Conservation (phyloP, 2,113 vertebrate species). For the Poeciliopsis retropinna region DNA sequence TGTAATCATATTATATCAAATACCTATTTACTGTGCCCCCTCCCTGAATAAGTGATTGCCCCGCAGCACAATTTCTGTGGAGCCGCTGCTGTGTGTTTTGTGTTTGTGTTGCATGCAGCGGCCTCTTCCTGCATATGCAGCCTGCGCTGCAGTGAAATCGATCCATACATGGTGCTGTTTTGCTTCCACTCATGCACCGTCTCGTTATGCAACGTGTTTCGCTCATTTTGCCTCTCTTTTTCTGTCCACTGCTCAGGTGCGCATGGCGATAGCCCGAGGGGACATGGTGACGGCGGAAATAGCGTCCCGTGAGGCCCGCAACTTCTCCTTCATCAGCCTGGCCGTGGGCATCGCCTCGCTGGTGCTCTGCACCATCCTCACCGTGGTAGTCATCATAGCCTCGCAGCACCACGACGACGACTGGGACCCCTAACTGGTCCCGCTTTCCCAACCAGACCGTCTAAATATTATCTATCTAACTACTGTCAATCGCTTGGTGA, state of each 20-base stretch:
- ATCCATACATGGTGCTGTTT: conserved; percentile 47
- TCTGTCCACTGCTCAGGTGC: conserved; percentile 78
- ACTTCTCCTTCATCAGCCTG: conserved; percentile 96
- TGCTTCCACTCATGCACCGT: conserved; percentile 50
- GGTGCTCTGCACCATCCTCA: conserved; percentile 93
- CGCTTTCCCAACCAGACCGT: conserved; percentile 19
- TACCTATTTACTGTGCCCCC: too few species aligned
- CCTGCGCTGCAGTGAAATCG: conserved; percentile 59
- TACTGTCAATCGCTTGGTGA: conserved; percentile 39
- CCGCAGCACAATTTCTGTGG: too few species aligned
- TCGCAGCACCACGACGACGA: conserved; percentile 94
- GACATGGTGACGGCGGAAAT: conserved; percentile 94
- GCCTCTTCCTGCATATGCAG: conserved; percentile 44
- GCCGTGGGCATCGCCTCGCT: conserved; percentile 94
- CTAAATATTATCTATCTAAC: conserved; percentile 38
- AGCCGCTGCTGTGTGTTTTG: background rate
- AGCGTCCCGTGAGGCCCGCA: conserved; percentile 90
- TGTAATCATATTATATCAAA: too few species aligned
- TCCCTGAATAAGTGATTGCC: too few species aligned
- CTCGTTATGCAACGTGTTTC: conserved; percentile 45
- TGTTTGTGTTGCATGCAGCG: conserved; percentile 32
- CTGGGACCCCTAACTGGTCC: conserved; percentile 85
- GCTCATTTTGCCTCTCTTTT: conserved; percentile 25
- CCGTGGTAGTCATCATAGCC: conserved; percentile 94
- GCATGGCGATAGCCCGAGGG: conserved; percentile 88